phyloP scores from a whole-genome alignment of 2,113 vertebrate species.

The Scolopax mira region DNA sequence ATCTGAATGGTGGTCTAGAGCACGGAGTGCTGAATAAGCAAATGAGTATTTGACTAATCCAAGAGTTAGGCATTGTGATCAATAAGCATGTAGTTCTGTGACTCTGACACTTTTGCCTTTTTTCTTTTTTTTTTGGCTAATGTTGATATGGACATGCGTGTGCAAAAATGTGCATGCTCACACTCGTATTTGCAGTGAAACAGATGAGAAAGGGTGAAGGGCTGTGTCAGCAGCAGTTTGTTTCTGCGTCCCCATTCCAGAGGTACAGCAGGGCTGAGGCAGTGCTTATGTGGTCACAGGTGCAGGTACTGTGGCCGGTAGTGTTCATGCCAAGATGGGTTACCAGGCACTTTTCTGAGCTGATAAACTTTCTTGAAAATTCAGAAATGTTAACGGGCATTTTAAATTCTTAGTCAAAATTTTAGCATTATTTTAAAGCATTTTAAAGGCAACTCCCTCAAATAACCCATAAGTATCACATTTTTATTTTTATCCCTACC shows the following conservation, averaged over 20 bases:
- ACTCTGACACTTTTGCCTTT: neutral
- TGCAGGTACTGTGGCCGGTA: neutral
- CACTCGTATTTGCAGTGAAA: neutral
- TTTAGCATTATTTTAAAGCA: neutral
- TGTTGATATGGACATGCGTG: no score
- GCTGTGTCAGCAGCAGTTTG: neutral
- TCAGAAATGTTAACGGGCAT: neutral
- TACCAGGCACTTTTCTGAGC: neutral
- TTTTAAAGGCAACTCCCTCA: neutral
- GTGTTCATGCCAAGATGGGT: neutral
- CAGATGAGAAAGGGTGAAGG: neutral
- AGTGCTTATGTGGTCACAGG: neutral
- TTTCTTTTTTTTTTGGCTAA: neutral
- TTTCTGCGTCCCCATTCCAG: neutral
- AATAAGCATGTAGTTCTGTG: neutral
- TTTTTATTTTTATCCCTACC: slow-evolving; percentile 20
- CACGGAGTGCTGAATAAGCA: neutral
- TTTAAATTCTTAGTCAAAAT: neutral
- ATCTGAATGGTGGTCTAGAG: neutral
- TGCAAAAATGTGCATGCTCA: neutral
- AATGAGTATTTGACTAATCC: neutral
- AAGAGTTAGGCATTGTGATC: neutral
- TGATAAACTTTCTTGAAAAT: neutral
- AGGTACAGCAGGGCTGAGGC: neutral
- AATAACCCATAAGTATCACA: neutral